Conservation (phyloP, 2,888 invertebrate genomes). For the Mongoloraphidia duomilia region DNA sequence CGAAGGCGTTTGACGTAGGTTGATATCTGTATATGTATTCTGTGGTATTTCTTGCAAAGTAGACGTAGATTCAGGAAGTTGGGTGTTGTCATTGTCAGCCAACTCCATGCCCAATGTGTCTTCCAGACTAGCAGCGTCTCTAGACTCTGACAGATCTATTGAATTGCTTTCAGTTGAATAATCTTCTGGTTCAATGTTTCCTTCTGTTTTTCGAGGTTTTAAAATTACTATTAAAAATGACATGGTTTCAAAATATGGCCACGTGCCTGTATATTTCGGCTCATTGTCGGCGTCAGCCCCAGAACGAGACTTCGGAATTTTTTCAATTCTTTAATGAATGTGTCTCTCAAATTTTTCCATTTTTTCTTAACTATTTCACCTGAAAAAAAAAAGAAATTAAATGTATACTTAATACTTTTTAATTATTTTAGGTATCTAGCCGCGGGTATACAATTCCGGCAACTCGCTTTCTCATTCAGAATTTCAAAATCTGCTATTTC, state of each 20-base stretch:
- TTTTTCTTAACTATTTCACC: constrained; percentile 7
- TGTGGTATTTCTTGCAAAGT: constrained; percentile 7
- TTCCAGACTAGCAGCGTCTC: no score
- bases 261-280: constrained; percentile 8
- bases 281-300: constrained; percentile 7
- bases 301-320: constrained; percentile 7
- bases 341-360: constrained; percentile 9
- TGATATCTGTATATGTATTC: constrained; percentile 8
- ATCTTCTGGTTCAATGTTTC: constrained; percentile 8
- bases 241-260: constrained; percentile 10
- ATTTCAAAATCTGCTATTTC: constrained; percentile 1
- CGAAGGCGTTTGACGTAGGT: constrained; percentile 9
- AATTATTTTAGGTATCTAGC: constrained; percentile 1
- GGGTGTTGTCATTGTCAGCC: constrained; percentile 1
- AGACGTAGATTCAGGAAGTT: constrained; percentile 7
- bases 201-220: constrained; percentile 9
- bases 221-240: constrained; percentile 8
- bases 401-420: no score
- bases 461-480: constrained; percentile 1
- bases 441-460: background rate
- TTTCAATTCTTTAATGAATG: constrained; percentile 7
- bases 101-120: no score
- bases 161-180: background rate
- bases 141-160: no score
- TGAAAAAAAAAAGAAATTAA: constrained; percentile 5